Base-by-base conservation (phyloP, 2,888 invertebrate genomes). In the Dynastes hyllus region DNA sequence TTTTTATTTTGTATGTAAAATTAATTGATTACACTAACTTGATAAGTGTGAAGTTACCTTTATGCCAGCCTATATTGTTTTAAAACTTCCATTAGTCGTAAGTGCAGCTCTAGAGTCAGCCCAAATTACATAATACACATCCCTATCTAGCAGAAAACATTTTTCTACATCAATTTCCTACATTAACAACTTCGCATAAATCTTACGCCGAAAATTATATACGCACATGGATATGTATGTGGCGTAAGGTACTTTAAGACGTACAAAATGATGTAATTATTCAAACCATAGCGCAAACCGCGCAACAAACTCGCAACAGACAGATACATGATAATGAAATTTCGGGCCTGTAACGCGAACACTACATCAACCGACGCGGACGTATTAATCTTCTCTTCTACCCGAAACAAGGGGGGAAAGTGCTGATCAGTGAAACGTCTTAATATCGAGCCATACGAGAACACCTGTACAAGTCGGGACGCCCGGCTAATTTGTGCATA, bases 321-420 rank as follows among this genome's bases (percentile, higher is more conserved):
- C 73, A 75, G 61, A 63, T 61, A 75, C 73, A 61, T 63, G 61
- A 45, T 75, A 75, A 75, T 61, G 73, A 75, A 75, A 75, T 75
- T 75, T 75, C 45, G 51, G 66, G 61, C 45, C 40, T 75, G 61
- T 75, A 75, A 40, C 73, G 27, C 37, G 45, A 61, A 27, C 73
- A 61, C 51, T 69, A 51, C 22, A 69, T 69, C 69, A 69, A 69
- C 51, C 73, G 1, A 75, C 27, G 45, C 73, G 61, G 61, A 75
- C 73, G 50, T 63, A 75, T 75, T 75, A 61, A 75, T 75, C 73
- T 75, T 50, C 22, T 37, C 55, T 6, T 2, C 32, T 5, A 45
- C 22, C 22, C 73, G 32, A 69, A 69, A 69, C 69, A 69, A 69
- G 69, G 51, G 69, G 51, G 69, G 63, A 32, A 69, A 51, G 69